These are phyloP conservation scores for Quadroppia sp. DNA, from an alignment of 2,888 invertebrate genomes.

Conservation along the genomic window DNA sequence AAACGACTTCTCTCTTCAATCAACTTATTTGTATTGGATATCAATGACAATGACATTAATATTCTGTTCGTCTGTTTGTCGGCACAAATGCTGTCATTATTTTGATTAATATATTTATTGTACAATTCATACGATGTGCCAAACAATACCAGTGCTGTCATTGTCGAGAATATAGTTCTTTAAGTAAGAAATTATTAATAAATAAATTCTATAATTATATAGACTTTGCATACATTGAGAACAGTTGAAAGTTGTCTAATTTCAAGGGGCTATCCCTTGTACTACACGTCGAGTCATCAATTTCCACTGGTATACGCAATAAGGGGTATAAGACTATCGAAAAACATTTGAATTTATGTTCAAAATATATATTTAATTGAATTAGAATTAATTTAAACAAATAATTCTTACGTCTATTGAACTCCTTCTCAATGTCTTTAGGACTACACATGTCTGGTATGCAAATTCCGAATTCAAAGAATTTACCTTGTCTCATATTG, in stretches of 20 bases:
- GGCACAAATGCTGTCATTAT: background rate
- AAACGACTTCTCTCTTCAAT: background rate
- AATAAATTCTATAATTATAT: slow-evolving; percentile 1
- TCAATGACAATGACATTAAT: slow-evolving; percentile 24
- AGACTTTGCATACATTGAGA: background rate
- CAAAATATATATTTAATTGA: background rate
- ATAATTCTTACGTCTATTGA: slow-evolving; percentile 33
- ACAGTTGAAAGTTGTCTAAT: background rate
- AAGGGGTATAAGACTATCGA: slow-evolving; percentile 32
- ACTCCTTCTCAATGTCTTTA: slow-evolving; percentile 35
- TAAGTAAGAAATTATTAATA: background rate
- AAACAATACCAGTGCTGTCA: slow-evolving; percentile 9
- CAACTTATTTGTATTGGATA: slow-evolving; percentile 17
- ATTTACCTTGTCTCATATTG: slow-evolving; percentile 21
- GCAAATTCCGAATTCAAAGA: slow-evolving; percentile 41
- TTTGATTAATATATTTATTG: background rate
- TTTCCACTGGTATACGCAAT: slow-evolving; percentile 35
- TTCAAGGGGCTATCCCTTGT: background rate
- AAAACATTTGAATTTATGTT: background rate
- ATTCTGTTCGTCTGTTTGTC: background rate
- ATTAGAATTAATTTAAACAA: background rate
- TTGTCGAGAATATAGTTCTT: background rate
- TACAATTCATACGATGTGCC: slow-evolving; percentile 28
- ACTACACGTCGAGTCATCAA: slow-evolving; percentile 13
- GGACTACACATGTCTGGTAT: slow-evolving; percentile 40